Percentiles rank a stretch among this genome's conserved stretches.
These are phyloP conservation scores for Amphilophus citrinellus DNA, from an alignment of 2,113 vertebrate genomes.

Conservation along the genomic window DNA sequence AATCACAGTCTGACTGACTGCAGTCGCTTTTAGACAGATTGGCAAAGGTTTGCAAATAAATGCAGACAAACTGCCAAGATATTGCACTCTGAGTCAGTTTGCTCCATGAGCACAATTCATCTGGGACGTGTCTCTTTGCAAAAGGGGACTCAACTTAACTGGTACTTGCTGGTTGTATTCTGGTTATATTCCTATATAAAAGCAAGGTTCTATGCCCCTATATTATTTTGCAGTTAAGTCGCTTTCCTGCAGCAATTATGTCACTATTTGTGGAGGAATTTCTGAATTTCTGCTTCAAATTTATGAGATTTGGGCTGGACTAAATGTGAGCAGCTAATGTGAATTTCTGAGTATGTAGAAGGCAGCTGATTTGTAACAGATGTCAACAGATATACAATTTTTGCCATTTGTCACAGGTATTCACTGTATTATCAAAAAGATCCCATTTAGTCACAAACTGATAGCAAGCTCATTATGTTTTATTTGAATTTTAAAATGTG, in stretches of 20 bases:
- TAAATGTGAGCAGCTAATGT: neutral
- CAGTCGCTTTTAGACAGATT: neutral
- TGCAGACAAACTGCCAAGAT: too few relatives aligned
- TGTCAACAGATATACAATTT: too few relatives aligned
- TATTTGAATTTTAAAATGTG: too few relatives aligned
- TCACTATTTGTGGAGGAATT: neutral
- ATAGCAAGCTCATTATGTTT: too few relatives aligned
- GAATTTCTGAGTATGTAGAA: neutral
- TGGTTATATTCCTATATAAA: neutral
- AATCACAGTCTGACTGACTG: neutral
- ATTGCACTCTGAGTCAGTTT: neutral
- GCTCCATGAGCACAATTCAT: neutral
- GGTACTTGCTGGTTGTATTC: neutral
- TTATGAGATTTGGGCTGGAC: neutral
- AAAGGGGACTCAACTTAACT: fast-evolving
- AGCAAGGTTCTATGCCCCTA: neutral
- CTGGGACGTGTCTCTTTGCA: neutral
- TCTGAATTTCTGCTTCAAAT: too few relatives aligned
- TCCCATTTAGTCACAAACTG: too few relatives aligned
- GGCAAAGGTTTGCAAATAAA: too few relatives aligned
- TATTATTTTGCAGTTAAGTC: neutral
- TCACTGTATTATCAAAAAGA: too few relatives aligned
- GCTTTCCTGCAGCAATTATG: neutral
- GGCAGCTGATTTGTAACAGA: neutral
- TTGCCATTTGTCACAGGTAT: too few relatives aligned